These are phyloP conservation scores for Pandion haliaetus DNA, from an alignment of 2,113 vertebrate genomes.

Conservation along the genomic window DNA sequence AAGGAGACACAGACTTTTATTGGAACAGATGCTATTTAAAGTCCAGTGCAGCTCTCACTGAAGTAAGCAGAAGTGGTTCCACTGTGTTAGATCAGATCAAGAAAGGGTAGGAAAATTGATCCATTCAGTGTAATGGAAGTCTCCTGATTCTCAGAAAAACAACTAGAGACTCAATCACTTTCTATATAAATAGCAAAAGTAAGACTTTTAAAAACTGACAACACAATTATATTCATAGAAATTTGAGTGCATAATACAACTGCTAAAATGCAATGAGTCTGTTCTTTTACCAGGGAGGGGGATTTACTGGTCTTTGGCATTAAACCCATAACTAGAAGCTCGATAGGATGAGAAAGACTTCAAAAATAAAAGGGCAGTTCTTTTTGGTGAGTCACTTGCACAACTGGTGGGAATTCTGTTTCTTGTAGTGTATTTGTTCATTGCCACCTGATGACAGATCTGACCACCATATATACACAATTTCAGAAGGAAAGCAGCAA, in stretches of 20 bases:
- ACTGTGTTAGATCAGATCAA: neutral
- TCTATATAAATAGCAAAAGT: neutral
- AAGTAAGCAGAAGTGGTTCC: neutral
- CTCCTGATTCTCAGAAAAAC: neutral
- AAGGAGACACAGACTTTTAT: neutral
- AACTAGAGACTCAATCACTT: neutral
- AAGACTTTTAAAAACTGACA: neutral
- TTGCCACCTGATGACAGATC: neutral
- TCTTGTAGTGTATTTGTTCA: neutral
- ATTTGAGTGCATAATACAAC: neutral
- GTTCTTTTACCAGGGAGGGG: neutral
- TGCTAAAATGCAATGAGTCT: neutral
- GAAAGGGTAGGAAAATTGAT: neutral
- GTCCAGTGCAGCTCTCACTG: neutral
- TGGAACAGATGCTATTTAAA: neutral
- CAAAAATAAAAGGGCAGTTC: neutral
- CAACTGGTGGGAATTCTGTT: neutral
- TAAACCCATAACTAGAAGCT: neutral
- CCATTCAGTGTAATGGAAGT: neutral
- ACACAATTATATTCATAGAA: neutral
- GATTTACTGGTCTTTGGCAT: neutral
- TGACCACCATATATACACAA: neutral
- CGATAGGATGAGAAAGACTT: neutral
- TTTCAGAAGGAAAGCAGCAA: neutral
- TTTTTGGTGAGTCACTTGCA: neutral